Evolutionary conservation across 2,797 vertebrate species (phyloP), one percentile per base, ranked within the genome.

Genomic region (Ataeniobius toweri): DNA sequence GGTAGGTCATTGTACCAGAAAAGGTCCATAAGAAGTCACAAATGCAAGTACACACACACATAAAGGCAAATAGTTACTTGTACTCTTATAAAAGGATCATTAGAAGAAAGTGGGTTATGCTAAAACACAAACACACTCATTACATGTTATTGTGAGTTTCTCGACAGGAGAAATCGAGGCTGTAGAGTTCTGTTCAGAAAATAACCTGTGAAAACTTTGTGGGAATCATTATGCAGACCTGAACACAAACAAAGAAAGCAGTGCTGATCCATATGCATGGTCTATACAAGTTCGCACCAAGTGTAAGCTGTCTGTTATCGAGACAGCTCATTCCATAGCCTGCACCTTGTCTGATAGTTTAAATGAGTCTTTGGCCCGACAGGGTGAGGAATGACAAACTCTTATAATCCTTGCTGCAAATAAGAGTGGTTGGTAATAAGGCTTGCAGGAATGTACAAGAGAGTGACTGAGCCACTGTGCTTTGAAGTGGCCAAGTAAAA

Each of bases 351-450:
- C 86, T 87, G 70, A n/a, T 74, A 83, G 85, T 83, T 88, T 84
- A 79, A 67, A 76, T 39, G 68, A 89, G 91, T 89, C 86, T 91
- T 92, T 88, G 82, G 80, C 86, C 92, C 85, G 89, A 89, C 91
- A 92, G 79, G 78, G 51, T 77, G 88, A 80, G 65, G 87, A 92
- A 91, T 91, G 83, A 91, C 89, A 91, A 79, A 90, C 83, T 90
- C 81, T 68, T 83, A 77, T 93, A 92, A 93, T 93, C 88, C 90
- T 79, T 65, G 75, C 78, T 55, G 79, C 80, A 78, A 48, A 84
- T 90, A 85, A 82, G 79, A 86, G 85, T 59, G 79, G 65, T 28
- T 71, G 71, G 86, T 89, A 90, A 86, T 90, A 89, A 89, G 80
- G 71, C 74, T 83, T 75, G 58, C 75, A 79, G 80, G 83, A 89